A percentile compares a stretch with the other conserved stretches of the same genome.
Evolutionary conservation across 1,140 invertebrate species (phyloP).

Genomic region (Drosophila tropicalis): DNA sequence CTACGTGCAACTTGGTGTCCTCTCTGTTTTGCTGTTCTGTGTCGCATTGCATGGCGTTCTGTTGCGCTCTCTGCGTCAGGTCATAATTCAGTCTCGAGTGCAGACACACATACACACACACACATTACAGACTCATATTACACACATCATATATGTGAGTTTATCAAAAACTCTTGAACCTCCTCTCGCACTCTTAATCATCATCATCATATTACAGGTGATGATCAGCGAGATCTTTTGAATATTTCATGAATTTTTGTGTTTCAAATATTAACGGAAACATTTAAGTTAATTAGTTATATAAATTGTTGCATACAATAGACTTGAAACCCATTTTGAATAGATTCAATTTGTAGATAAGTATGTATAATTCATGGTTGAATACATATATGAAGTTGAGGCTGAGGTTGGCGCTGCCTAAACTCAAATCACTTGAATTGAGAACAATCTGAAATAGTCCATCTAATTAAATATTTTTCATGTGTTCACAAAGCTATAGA

Average conservation of each 20-base stretch:
- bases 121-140: slow-evolving; percentile 36
- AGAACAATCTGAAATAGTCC: no score
- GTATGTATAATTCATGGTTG: neutral
- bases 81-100: slow-evolving; percentile 80
- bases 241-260: neutral
- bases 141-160: slow-evolving; percentile 20
- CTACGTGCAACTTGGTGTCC: slow-evolving; percentile 18
- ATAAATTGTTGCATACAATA: no score
- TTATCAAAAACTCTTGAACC: slow-evolving; percentile 55
- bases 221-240: neutral
- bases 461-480: no score
- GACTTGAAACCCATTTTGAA: neutral
- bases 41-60: slow-evolving; percentile 33
- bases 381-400: no score
- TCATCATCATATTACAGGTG: slow-evolving; percentile 9
- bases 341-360: neutral
- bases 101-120: slow-evolving; percentile 41
- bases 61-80: slow-evolving; percentile 50
- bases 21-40: slow-evolving; percentile 35
- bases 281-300: no score
- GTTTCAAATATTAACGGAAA: neutral
- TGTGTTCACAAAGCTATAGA: neutral
- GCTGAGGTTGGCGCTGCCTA: no score
- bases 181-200: slow-evolving; percentile 74
- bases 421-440: no score